Evolutionary conservation across 1,140 invertebrate genomes (phyloP).

Genomic region (Drosophila repleta): DNA sequence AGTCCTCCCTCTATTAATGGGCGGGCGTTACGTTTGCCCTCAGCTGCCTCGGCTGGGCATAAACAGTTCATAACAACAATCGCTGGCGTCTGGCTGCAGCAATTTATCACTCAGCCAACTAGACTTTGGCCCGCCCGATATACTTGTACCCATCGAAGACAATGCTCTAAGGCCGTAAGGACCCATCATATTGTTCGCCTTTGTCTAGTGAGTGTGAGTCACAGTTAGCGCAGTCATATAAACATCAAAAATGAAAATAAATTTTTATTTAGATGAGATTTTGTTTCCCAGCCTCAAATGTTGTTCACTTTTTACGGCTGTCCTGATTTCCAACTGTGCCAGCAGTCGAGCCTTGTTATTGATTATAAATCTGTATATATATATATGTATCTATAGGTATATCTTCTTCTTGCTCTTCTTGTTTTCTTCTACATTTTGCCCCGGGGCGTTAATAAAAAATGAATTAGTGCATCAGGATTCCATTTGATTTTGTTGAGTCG

Average conservation of each 20-base stretch:
- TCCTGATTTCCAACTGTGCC: slow-evolving; percentile 78
- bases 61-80: slow-evolving; percentile 76
- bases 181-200: slow-evolving; percentile 48
- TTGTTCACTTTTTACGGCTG: slow-evolving; percentile 67
- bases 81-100: slow-evolving; percentile 60
- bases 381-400: not conserved
- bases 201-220: slow-evolving; percentile 27
- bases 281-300: slow-evolving; percentile 36
- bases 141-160: slow-evolving; percentile 8
- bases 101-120: slow-evolving; percentile 74
- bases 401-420: slow-evolving; percentile 15
- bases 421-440: slow-evolving; percentile 38
- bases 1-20: slow-evolving; percentile 21
- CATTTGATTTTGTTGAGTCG: slow-evolving; percentile 32
- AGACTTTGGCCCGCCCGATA: slow-evolving; percentile 29
- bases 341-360: slow-evolving; percentile 56
- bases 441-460: slow-evolving; percentile 75
- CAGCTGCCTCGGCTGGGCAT: slow-evolving; percentile 60
- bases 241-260: slow-evolving; percentile 62
- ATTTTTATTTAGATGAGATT: slow-evolving; percentile 75
- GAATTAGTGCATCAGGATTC: slow-evolving; percentile 70
- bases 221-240: slow-evolving; percentile 65
- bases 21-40: slow-evolving; percentile 52
- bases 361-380: slow-evolving; percentile 52
- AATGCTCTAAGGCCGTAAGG: slow-evolving; percentile 41